Percentiles rank a stretch among this genome's conserved stretches.
Evolutionary conservation across 2,888 invertebrate genomes (phyloP).

Genomic region (Drosophila demipolita): DNA sequence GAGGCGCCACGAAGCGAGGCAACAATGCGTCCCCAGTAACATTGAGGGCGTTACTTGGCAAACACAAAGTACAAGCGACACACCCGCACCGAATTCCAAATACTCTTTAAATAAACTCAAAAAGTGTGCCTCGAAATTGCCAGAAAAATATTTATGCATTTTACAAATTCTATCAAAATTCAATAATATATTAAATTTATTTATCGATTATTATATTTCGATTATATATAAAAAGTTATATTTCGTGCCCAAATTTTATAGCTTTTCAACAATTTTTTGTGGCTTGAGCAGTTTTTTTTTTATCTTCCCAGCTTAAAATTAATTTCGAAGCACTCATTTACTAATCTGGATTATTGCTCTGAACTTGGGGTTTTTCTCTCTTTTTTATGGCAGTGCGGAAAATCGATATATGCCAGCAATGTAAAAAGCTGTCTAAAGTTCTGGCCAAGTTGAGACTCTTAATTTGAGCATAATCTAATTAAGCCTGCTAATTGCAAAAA

Average conservation of each 20-base stretch:
- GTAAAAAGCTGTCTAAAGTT: background rate
- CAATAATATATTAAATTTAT: background rate
- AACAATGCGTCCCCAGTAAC: slow-evolving; percentile 58
- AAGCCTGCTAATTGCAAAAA: background rate
- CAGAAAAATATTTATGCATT: background rate
- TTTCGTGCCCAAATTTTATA: no score
- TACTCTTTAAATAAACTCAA: slow-evolving; percentile 9
- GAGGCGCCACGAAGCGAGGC: slow-evolving; percentile 3
- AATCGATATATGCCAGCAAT: background rate
- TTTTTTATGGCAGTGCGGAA: background rate
- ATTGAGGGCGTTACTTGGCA: slow-evolving; percentile 42
- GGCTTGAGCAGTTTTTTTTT: no score
- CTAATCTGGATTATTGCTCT: background rate
- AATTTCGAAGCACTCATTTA: background rate
- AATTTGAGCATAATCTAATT: background rate
- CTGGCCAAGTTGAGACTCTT: background rate
- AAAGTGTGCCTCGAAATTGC: background rate
- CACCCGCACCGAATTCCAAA: slow-evolving; percentile 4
- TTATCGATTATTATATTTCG: no score
- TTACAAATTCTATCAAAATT: background rate
- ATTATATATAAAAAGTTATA: no score
- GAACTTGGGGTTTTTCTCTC: background rate
- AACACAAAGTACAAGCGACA: slow-evolving; percentile 10
- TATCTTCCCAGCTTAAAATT: no score
- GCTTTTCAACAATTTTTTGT: no score